Evolutionary conservation across 2,797 vertebrate species (phyloP).

Genomic region (Mastacembelus armatus): DNA sequence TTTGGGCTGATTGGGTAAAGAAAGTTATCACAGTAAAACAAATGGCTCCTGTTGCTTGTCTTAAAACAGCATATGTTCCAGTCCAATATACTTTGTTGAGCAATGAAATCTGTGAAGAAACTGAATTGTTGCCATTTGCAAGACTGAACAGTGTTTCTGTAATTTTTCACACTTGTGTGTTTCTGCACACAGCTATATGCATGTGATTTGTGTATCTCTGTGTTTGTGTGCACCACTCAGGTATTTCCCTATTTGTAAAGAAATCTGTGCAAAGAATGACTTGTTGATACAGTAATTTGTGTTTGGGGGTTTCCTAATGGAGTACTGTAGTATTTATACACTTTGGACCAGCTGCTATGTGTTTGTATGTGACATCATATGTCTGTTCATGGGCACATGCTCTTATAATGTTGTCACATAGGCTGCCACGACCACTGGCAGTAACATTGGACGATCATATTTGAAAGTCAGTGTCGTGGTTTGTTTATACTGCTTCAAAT

Average conservation of each 20-base stretch:
- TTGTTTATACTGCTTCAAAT: neutral
- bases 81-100: constrained; percentile 26
- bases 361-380: neutral
- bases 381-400: neutral
- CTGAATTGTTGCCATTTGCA: constrained; percentile 1
- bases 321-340: neutral
- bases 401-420: neutral
- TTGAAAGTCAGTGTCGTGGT: neutral
- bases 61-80: constrained; percentile 4
- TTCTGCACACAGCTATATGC: neutral
- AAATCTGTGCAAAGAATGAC: constrained; percentile 5
- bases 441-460: neutral
- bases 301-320: neutral
- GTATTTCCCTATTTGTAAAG: constrained; percentile 24
- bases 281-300: constrained; percentile 10
- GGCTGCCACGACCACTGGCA: neutral
- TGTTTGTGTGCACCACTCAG: neutral
- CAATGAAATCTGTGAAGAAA: neutral
- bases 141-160: neutral
- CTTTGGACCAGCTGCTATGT: neutral
- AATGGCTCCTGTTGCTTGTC: constrained; percentile 3
- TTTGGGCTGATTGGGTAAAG: constrained; percentile 14
- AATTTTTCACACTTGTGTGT: neutral
- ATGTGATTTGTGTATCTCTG: neutral
- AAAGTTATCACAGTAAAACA: constrained; percentile 26